These are phyloP conservation scores for Orussus abietinus DNA, from an alignment of 1,140 invertebrate species.

Conservation along the genomic window DNA sequence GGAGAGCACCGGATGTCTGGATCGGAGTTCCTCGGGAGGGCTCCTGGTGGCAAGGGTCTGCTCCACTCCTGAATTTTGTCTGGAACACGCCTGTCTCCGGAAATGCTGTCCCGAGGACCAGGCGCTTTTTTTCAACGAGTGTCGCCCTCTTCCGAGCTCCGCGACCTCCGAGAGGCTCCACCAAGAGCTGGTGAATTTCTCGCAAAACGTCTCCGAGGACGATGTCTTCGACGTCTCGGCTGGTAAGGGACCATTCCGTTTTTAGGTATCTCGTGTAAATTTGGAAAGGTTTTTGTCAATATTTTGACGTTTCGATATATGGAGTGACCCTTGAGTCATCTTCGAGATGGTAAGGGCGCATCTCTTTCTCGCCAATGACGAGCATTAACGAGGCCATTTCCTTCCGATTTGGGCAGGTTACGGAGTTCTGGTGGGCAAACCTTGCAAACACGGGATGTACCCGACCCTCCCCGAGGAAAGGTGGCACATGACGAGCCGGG, in stretches of 20 bases:
- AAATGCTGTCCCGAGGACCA: constrained; percentile 28
- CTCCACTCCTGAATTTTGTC: constrained; percentile 15
- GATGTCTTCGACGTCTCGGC: neutral
- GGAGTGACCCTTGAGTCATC: neutral
- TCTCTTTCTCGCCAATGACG: constrained; percentile 1
- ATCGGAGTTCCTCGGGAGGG: neutral
- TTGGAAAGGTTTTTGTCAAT: neutral
- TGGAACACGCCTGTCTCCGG: constrained; percentile 19
- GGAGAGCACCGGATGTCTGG: constrained; percentile 3
- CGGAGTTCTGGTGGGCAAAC: constrained; percentile 24
- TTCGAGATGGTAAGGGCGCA: neutral
- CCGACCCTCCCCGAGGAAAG: constrained; percentile 6
- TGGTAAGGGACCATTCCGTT: too few relatives aligned
- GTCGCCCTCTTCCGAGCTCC: neutral
- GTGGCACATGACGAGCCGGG: constrained; percentile 11
- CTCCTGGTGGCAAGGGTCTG: constrained; percentile 20
- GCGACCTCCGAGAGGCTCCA: neutral
- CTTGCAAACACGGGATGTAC: constrained; percentile 21
- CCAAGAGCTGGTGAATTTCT: constrained; percentile 3
- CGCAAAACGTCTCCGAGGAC: neutral
- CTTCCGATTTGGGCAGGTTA: constrained; percentile 19
- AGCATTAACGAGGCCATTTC: neutral
- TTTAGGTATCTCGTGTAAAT: too few relatives aligned
- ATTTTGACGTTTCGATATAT: constrained; percentile 16
- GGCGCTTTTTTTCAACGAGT: neutral